phyloP scores from a whole-genome alignment of 1,140 invertebrate genomes.

The Brachionus calyciflorus region DNA sequence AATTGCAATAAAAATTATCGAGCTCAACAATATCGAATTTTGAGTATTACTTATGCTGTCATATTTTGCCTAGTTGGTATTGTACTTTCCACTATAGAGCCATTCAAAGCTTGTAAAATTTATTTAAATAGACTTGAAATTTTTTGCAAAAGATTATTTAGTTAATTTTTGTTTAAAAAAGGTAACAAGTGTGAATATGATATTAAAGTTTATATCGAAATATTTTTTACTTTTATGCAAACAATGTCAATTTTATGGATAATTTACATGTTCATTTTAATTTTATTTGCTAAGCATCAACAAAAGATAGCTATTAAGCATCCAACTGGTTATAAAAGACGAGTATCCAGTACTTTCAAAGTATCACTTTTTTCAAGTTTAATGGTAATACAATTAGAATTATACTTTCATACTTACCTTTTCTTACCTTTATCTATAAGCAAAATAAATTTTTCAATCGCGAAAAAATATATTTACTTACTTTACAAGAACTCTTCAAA shows the following conservation, averaged over 20 bases:
- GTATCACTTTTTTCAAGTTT: background rate
- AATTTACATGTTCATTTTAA: slow-evolving; percentile 25
- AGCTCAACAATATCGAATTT: slow-evolving; percentile 30
- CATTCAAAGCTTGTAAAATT: slow-evolving; percentile 35
- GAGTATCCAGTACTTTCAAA: slow-evolving; percentile 8
- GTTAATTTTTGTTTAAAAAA: too few relatives aligned
- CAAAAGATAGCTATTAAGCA: slow-evolving; percentile 43
- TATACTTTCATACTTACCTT: too few relatives aligned
- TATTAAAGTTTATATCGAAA: slow-evolving; percentile 36
- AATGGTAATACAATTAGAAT: too few relatives aligned
- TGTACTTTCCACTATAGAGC: slow-evolving; percentile 38
- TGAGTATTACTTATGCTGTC: slow-evolving; percentile 29
- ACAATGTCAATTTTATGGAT: slow-evolving; percentile 40
- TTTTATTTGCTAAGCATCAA: slow-evolving; percentile 17
- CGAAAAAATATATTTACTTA: too few relatives aligned
- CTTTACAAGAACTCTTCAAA: too few relatives aligned
- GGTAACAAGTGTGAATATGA: slow-evolving; percentile 29
- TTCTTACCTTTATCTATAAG: too few relatives aligned
- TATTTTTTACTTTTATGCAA: slow-evolving; percentile 42
- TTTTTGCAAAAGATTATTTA: too few relatives aligned
- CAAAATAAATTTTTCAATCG: too few relatives aligned
- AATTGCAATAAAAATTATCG: slow-evolving; percentile 29
- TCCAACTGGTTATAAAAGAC: slow-evolving; percentile 34
- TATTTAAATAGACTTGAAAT: background rate
- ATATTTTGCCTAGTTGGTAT: slow-evolving; percentile 13